Evolutionary conservation across 2,113 vertebrate genomes (phyloP).

Genomic region (Bubalus kerabau): DNA sequence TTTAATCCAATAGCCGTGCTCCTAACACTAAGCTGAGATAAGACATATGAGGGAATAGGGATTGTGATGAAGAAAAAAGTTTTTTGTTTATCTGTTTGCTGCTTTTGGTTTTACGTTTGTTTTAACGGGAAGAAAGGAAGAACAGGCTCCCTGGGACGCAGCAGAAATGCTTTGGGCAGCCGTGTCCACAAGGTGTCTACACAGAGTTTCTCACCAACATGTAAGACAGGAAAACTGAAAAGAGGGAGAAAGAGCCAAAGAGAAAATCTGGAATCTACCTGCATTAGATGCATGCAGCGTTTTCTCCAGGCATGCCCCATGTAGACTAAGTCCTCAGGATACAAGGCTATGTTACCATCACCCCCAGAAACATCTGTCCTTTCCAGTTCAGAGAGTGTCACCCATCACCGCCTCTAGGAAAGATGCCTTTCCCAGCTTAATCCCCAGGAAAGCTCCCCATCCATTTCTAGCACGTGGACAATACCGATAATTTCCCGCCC

Average conservation of each 20-base stretch:
- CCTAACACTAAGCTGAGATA: background rate
- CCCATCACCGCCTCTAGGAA: background rate
- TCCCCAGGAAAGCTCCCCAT: background rate
- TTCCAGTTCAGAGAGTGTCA: no score
- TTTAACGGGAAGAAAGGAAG: background rate
- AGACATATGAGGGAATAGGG: background rate
- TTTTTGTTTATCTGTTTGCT: background rate
- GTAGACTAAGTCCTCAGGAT: background rate
- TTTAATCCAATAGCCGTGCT: background rate
- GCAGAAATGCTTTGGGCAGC: background rate
- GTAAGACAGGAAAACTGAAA: background rate
- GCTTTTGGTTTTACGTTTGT: background rate
- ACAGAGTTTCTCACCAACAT: background rate
- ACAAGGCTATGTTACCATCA: background rate
- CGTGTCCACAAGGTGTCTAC: background rate
- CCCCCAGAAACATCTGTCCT: background rate
- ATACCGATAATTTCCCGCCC: no score
- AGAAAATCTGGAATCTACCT: background rate
- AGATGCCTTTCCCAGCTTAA: background rate
- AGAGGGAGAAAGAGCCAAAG: background rate
- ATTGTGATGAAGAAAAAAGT: background rate
- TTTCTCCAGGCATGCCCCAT: fast-evolving
- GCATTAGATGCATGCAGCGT: fast-evolving
- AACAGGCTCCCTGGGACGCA: background rate
- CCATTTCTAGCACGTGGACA: background rate